These are phyloP conservation scores for Caretta caretta DNA, from an alignment of 2,113 vertebrate genomes.

Conservation along the genomic window DNA sequence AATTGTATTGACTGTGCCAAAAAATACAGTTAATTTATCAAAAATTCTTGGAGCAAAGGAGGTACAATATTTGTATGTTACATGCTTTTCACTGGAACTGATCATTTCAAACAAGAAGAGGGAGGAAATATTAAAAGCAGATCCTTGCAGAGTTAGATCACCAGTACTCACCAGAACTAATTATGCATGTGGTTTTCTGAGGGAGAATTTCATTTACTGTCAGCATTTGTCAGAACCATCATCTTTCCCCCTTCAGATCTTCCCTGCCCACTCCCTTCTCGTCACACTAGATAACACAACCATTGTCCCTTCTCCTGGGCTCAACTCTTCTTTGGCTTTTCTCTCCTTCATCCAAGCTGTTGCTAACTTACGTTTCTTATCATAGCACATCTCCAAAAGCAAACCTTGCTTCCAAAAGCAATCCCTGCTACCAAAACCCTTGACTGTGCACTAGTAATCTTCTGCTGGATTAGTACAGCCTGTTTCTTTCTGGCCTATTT, in stretches of 20 bases:
- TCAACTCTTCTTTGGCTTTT: not conserved
- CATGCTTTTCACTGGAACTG: not conserved
- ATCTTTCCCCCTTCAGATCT: not conserved
- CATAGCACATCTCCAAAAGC: not conserved
- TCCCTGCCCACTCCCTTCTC: not conserved
- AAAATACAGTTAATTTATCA: not conserved
- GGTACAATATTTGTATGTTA: not conserved
- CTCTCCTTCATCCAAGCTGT: not conserved
- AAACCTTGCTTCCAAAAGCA: not conserved
- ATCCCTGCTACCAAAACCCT: not conserved
- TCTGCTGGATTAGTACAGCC: not conserved
- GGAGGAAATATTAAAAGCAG: not conserved
- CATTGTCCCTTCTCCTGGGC: not conserved
- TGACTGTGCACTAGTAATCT: not conserved
- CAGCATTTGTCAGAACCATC: not conserved
- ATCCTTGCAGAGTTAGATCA: not conserved
- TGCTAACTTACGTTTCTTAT: not conserved
- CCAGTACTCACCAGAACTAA: not conserved
- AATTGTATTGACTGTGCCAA: not conserved
- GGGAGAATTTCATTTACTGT: constrained; percentile 29
- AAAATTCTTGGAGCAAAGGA: not conserved
- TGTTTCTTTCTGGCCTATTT: not conserved
- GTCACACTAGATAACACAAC: not conserved
- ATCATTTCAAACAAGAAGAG: constrained; percentile 5
- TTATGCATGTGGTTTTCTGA: constrained; percentile 16